Conservation (phyloP, 2,113 vertebrate species). For the Corydoras maculifer region DNA sequence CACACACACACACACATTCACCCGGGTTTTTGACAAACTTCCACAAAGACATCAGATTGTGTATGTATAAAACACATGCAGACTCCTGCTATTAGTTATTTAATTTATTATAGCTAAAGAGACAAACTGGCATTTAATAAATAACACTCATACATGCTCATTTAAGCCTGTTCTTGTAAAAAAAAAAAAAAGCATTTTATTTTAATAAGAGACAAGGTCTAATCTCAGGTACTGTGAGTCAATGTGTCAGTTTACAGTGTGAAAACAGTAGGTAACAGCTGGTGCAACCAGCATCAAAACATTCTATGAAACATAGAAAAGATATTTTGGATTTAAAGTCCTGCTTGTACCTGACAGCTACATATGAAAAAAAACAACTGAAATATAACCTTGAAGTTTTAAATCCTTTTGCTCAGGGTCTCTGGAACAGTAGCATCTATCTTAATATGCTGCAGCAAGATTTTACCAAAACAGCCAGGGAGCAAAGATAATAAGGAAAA, state of each 20-base stretch:
- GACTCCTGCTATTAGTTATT: neutral
- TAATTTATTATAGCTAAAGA: neutral
- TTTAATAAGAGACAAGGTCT: conserved; percentile 12
- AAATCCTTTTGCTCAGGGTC: neutral
- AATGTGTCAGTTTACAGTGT: neutral
- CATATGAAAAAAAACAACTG: neutral
- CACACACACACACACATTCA: neutral
- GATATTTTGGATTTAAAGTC: conserved; percentile 17
- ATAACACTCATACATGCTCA: neutral
- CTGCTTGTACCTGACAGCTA: conserved; percentile 1
- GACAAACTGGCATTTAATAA: neutral
- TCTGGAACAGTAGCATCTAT: neutral
- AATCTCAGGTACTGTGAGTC: conserved; percentile 1
- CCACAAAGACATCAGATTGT: neutral
- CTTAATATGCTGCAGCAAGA: neutral
- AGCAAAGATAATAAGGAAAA: neutral
- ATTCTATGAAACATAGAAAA: conserved; percentile 5
- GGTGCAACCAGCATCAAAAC: conserved; percentile 4
- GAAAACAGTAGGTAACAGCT: conserved; percentile 9
- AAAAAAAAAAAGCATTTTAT: neutral
- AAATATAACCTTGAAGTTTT: neutral
- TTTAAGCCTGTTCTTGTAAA: conserved; percentile 6
- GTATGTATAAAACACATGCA: conserved; percentile 3
- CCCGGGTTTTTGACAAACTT: neutral
- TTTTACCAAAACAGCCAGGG: neutral